These are phyloP conservation scores for Deilephila porcellus DNA, from an alignment of 2,888 invertebrate species.

Conservation along the genomic window DNA sequence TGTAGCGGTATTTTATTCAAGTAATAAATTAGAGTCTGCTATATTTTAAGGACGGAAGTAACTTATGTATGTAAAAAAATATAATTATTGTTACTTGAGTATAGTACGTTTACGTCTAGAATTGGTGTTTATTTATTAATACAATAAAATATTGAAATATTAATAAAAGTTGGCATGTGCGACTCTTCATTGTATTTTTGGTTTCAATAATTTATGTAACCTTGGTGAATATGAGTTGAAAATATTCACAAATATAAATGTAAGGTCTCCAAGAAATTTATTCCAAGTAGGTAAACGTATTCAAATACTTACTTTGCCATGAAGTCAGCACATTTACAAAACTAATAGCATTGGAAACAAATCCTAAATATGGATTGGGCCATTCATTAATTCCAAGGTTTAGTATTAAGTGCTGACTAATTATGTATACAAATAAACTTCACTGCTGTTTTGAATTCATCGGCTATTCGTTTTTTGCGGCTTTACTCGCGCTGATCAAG, in stretches of 20 bases:
- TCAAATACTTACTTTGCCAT: not conserved
- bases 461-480: not conserved
- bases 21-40: not conserved
- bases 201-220: no score
- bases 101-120: no score
- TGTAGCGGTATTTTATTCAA: not conserved
- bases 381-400: constrained; percentile 43
- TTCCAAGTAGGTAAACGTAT: not conserved
- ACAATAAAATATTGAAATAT: no score
- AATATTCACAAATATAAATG: not conserved
- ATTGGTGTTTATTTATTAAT: no score
- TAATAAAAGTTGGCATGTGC: no score
- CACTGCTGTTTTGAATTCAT: constrained; percentile 17
- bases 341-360: constrained; percentile 16
- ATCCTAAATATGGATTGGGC: constrained; percentile 27
- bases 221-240: not conserved
- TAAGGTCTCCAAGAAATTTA: not conserved
- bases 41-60: not conserved
- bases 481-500: not conserved
- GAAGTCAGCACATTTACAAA: constrained; percentile 13
- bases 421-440: constrained; percentile 33
- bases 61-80: not conserved
- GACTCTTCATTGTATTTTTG: no score
- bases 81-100: no score
- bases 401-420: constrained; percentile 44